Conservation (phyloP, 2,888 invertebrate genomes). For the Steinernema hermaphroditum region DNA sequence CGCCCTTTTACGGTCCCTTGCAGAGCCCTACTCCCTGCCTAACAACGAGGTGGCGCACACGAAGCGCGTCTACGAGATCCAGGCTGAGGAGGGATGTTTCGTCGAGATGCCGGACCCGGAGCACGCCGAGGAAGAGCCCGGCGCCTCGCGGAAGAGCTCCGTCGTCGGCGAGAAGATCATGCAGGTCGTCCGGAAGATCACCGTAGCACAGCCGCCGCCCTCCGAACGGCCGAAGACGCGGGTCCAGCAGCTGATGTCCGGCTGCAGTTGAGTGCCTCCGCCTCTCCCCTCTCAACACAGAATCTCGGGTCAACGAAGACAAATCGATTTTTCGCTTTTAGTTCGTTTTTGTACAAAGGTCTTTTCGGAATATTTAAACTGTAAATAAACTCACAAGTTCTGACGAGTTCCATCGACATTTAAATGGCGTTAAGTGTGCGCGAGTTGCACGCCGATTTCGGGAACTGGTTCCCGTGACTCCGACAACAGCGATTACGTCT, state of each 20-base stretch:
- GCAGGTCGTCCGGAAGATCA: slow-evolving; percentile 21
- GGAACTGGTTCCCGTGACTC: background rate
- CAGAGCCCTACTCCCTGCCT: slow-evolving; percentile 38
- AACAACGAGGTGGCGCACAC: slow-evolving; percentile 51
- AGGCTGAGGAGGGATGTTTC: slow-evolving; percentile 52
- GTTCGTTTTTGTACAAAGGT: background rate
- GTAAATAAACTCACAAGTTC: background rate
- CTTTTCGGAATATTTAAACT: background rate
- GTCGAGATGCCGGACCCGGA: slow-evolving; percentile 17
- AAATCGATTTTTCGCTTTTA: background rate
- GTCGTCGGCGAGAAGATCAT: slow-evolving; percentile 24
- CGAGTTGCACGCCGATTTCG: background rate
- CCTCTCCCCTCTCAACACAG: slow-evolving; percentile 1
- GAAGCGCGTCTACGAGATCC: slow-evolving; percentile 52
- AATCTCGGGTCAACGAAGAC: slow-evolving; percentile 20
- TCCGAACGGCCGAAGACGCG: slow-evolving; percentile 12
- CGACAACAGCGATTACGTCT: background rate
- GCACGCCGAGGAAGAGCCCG: background rate
- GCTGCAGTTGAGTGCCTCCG: background rate
- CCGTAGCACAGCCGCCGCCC: slow-evolving; percentile 16
- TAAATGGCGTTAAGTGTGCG: background rate
- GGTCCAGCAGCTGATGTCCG: slow-evolving; percentile 1
- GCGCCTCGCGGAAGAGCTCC: background rate
- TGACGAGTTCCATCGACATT: too few relatives aligned
- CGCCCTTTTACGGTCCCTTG: too few relatives aligned